phyloP scores from a whole-genome alignment of 2,113 vertebrate genomes.

The Saguinus midas region DNA sequence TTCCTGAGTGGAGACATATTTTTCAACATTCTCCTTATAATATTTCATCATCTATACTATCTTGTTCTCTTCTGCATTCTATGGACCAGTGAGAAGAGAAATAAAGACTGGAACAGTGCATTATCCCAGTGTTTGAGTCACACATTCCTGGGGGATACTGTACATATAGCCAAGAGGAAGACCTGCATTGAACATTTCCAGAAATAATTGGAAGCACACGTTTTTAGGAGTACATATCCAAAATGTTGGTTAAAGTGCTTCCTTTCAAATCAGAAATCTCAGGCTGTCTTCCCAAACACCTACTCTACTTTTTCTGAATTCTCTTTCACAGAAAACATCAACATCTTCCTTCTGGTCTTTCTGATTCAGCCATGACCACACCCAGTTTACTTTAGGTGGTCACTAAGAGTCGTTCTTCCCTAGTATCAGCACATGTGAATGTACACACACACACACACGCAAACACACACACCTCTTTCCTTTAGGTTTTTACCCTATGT shows the following conservation, averaged over 20 bases:
- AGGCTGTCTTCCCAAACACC: not conserved
- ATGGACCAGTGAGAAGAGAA: not conserved
- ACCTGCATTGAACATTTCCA: not conserved
- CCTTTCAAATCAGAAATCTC: not conserved
- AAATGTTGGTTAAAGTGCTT: not conserved
- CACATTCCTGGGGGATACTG: rapidly evolving
- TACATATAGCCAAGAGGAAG: not conserved
- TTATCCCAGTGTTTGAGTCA: not conserved
- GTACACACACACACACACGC: not conserved
- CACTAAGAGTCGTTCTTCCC: not conserved
- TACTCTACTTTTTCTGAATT: not conserved
- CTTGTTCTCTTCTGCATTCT: not conserved
- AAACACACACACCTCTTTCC: not conserved
- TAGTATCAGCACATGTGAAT: not conserved
- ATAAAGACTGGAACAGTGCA: not conserved
- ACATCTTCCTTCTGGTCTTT: not conserved
- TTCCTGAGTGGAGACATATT: not conserved
- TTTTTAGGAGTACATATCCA: not conserved
- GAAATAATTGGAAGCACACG: not conserved
- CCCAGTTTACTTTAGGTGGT: not conserved
- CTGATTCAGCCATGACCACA: not conserved
- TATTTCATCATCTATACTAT: not conserved
- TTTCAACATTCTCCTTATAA: not conserved
- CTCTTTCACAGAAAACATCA: not conserved
- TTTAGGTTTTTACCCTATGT: not conserved